Evolutionary conservation across 1,140 invertebrate genomes (phyloP), one percentile per base, ranked within the genome.

Genomic region (Dendrolimus punctatus): DNA sequence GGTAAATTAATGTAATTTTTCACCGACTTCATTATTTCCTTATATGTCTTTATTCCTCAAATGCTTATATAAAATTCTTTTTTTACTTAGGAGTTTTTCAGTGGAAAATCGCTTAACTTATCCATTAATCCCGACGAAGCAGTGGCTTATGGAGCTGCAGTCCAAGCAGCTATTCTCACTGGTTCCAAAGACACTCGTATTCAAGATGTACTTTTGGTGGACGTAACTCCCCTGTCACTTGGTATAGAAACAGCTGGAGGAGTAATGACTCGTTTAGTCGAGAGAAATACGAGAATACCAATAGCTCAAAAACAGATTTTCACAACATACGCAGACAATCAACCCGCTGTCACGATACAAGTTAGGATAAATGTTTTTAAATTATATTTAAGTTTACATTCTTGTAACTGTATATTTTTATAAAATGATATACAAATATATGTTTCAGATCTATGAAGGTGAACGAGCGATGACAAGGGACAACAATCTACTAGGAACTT

Each of bases 111-210:
- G 8, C 66, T 93, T 8, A 92, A 92, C 64, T 88, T 94, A 37
- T 93, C 91, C 6, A 94, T 94, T 40, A 94, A 94, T 70, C 95
- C 94, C 5, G 95, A 96, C 68, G 94, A 96, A 76, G 92, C 91
- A 4, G 91, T 93, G 4, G 92, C 92, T 5, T 93, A 92, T 62
- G 92, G 92, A 5, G 92, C 92, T 5, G 91, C 93, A 4, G 91
- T 94, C 0, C 93, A 96, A 72, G 95, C 95, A 43, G 93, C 93
- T 8, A 93, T 94, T 57, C 71, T 94, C 0, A 90, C 87, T 3
- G 92, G 92, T 10, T 90, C 93, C 73, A 88, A 88, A 45, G 94
- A 85, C 89, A 93, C 87, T 6, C 76, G 91, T 43, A 91, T 95
- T 53, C 93, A 94, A 86, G 95, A 97, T 72, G 90, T 94, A 3